These are phyloP conservation scores for Pemphredon lugubris DNA, from an alignment of 2,888 invertebrate species.

Conservation along the genomic window DNA sequence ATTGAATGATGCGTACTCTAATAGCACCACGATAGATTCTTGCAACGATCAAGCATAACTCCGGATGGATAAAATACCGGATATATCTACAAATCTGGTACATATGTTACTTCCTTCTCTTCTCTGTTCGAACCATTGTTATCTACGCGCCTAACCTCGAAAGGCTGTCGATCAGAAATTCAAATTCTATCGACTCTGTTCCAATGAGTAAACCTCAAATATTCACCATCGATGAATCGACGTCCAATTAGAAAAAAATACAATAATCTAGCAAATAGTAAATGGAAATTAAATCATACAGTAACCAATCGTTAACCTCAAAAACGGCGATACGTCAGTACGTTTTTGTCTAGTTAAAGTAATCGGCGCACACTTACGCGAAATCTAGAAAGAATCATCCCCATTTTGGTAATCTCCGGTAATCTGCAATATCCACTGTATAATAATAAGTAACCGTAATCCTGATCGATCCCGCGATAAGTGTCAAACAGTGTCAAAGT, in stretches of 20 bases:
- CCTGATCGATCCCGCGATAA: conserved; percentile 5
- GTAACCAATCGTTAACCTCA: conserved; percentile 55
- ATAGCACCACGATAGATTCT: background rate
- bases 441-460: no score
- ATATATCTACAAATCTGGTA: background rate
- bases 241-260: background rate
- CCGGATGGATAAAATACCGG: background rate
- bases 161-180: conserved; percentile 26
- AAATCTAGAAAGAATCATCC: conserved; percentile 75
- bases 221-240: conserved; percentile 2
- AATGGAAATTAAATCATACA: no score
- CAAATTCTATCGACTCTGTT: no score
- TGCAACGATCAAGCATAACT: background rate
- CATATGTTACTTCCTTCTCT: conserved; percentile 2
- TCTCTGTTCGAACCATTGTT: conserved; percentile 25
- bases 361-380: conserved; percentile 68
- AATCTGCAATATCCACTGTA: background rate
- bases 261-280: background rate
- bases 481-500: conserved; percentile 33
- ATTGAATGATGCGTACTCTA: conserved; percentile 32
- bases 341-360: background rate
- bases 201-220: conserved; percentile 27
- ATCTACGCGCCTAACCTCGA: conserved; percentile 64
- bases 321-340: background rate
- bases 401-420: conserved; percentile 64